Evolutionary conservation across 2,888 invertebrate species (phyloP).

Genomic region (Athalia circularis): DNA sequence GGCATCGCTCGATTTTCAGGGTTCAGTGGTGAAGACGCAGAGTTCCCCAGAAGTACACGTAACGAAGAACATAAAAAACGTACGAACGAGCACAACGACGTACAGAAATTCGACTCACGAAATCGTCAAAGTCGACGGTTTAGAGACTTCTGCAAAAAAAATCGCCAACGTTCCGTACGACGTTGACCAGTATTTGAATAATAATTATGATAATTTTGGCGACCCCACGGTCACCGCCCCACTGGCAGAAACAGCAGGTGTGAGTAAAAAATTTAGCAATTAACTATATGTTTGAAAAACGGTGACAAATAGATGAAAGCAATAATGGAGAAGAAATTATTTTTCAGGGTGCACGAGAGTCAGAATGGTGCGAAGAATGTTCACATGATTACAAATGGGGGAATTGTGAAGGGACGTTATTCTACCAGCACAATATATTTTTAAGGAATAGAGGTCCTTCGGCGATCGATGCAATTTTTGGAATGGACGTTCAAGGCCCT

Average conservation of each 20-base stretch:
- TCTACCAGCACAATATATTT: constrained; percentile 61
- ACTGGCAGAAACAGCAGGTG: background rate
- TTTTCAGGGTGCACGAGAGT: constrained; percentile 30
- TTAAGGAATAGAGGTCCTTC: constrained; percentile 54
- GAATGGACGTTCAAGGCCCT: constrained; percentile 71
- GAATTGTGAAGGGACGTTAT: constrained; percentile 52
- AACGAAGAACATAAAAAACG: constrained; percentile 20
- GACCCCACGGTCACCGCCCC: background rate
- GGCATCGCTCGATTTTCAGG: background rate
- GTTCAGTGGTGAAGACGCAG: constrained; percentile 11
- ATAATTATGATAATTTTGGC: background rate
- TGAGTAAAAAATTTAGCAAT: background rate
- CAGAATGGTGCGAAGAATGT: constrained; percentile 39
- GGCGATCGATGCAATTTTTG: constrained; percentile 57
- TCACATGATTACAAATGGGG: constrained; percentile 54
- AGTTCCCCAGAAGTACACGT: constrained; percentile 20
- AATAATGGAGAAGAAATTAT: background rate
- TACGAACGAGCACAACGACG: constrained; percentile 3
- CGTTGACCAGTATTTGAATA: background rate
- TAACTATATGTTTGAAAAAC: background rate
- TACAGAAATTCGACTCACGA: constrained; percentile 40
- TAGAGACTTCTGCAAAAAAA: constrained; percentile 9
- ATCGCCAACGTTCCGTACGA: background rate
- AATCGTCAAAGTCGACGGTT: constrained; percentile 21
- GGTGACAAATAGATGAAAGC: background rate